Evolutionary conservation across 1,140 invertebrate genomes (phyloP).

Genomic region (Anagrus nilaparvatae): DNA sequence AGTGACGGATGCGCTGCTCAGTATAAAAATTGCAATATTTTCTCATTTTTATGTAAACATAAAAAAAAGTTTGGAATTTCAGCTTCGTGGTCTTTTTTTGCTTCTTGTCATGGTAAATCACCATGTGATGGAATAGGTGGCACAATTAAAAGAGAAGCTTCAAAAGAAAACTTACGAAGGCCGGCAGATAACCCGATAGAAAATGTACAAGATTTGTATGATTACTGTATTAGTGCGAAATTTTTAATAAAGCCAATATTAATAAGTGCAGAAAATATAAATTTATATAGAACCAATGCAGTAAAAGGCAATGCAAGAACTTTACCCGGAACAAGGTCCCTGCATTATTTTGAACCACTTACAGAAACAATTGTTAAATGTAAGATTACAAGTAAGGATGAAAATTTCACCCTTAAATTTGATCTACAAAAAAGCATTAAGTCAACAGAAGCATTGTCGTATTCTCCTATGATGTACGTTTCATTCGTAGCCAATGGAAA

Average conservation of each 20-base stretch:
- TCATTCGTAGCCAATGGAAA: too few relatives aligned
- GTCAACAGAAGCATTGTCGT: neutral
- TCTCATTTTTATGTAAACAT: neutral
- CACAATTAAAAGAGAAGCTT: neutral
- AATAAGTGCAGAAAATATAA: neutral
- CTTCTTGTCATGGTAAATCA: neutral
- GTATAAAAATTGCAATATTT: neutral
- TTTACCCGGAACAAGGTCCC: too few relatives aligned
- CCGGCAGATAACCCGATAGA: conserved; percentile 13
- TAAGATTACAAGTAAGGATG: neutral
- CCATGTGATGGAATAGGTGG: neutral
- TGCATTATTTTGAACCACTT: neutral
- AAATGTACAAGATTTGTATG: conserved; percentile 3
- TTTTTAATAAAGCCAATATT: conserved; percentile 2
- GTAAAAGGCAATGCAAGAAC: neutral
- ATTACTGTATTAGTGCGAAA: conserved; percentile 6
- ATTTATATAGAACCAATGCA: neutral
- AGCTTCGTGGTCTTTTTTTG: neutral
- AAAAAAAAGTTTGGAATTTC: neutral
- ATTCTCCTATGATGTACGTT: neutral
- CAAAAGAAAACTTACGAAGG: neutral
- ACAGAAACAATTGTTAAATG: too few relatives aligned
- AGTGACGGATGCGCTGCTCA: neutral
- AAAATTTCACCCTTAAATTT: neutral
- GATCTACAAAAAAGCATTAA: neutral